Evolutionary conservation across 2,888 invertebrate genomes (phyloP), one percentile per base, ranked within the genome.

Genomic region (Drosophila diplacantha): DNA sequence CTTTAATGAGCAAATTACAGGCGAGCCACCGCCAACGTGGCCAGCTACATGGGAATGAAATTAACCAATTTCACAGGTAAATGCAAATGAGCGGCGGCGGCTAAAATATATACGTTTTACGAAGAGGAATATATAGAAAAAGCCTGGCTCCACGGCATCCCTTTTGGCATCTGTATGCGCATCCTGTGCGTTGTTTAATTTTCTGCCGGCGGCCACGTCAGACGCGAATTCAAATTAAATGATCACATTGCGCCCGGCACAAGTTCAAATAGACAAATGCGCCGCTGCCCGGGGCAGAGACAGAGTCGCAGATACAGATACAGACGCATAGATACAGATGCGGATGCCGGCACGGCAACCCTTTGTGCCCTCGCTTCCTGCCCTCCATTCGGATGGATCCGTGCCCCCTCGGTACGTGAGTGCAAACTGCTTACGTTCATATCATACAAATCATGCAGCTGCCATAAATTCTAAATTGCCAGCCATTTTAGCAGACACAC

Each of bases 401-500:
- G 43, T 50, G 46, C 47, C 65, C 66, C 43, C 26, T 20, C 32
- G 39, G 58, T 57, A 83, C 79, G 81, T 78, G 84, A 83, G 83
- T 82, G 84, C 83, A 78, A 83, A 83, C 84, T 83, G 79, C 84
- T 83, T 84, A 84, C 81, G 84, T 67, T 81, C 73, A 62, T 73
- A 76, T 81, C 74, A 73, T 71, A 85, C 82, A 85, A 85, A 81
- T 85, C 84, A 85, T 85, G 79, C 75, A 70, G 73, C 77, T 79
- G 74, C 75, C 80, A 86, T 84, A 85, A 85, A 85, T 86, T 84
- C 77, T 75, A 76, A 85, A 84, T 84, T 81, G 83, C 82, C 84
- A 81, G 70, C 69, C 83, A 81, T 84, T 82, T 80, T 73, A 54
- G 73, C 59, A 67, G 67, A 71, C 72, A 71, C 58, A 68, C 57